phyloP scores from a whole-genome alignment of 2,797 vertebrate genomes.

The Gadopsis bispinosus region DNA sequence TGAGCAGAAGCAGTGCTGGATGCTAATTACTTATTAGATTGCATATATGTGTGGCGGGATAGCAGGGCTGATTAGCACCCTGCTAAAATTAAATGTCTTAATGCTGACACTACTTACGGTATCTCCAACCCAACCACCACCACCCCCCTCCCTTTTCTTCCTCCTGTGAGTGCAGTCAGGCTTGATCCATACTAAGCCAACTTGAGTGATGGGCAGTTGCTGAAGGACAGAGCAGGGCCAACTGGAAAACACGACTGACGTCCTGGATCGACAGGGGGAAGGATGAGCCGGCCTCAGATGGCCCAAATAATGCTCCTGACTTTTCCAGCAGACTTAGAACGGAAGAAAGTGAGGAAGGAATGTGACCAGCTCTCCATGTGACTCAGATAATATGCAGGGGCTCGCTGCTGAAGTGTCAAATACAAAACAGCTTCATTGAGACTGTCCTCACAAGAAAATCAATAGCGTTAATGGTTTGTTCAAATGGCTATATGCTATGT shows the following conservation, averaged over 20 bases:
- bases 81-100: slow-evolving; percentile 80
- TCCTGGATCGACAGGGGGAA: slow-evolving; percentile 22
- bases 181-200: slow-evolving; percentile 31
- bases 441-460: background rate
- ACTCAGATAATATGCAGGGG: slow-evolving; percentile 35
- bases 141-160: background rate
- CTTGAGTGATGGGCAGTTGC: slow-evolving; percentile 43
- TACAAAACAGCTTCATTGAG: slow-evolving; percentile 17
- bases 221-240: slow-evolving; percentile 42
- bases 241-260: slow-evolving; percentile 39
- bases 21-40: slow-evolving; percentile 86
- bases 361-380: slow-evolving; percentile 33
- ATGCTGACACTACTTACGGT: slow-evolving; percentile 60
- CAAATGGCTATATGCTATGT: background rate
- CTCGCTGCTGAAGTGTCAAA: slow-evolving; percentile 18
- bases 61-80: slow-evolving; percentile 78
- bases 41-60: slow-evolving; percentile 74
- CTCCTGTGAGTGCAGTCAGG: slow-evolving; percentile 18
- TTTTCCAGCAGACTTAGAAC: slow-evolving; percentile 60
- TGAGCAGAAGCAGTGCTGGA: slow-evolving; percentile 80
- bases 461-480: background rate
- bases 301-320: slow-evolving; percentile 71
- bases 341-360: slow-evolving; percentile 21
- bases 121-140: slow-evolving; percentile 24
- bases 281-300: slow-evolving; percentile 45